Evolutionary conservation across 2,797 vertebrate genomes (phyloP), one percentile per base, ranked within the genome.

Genomic region (Poecilia gillii): DNA sequence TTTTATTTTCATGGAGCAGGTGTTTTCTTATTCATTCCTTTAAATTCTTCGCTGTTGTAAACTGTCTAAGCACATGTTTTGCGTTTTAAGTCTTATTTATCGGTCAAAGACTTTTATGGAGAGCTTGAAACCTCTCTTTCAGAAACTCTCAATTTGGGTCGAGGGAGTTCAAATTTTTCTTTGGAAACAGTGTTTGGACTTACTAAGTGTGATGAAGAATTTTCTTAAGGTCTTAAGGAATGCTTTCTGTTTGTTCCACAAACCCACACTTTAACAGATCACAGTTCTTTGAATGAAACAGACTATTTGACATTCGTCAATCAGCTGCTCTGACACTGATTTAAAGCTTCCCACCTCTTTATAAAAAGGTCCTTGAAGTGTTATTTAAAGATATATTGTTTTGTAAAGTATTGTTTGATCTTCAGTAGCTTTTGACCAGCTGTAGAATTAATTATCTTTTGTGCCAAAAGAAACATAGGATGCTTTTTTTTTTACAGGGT

Each of bases 401-500:
- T 41, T 68, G 20, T 23, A 53, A 66, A 39, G 20, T 18, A 23
- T 23, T 39, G 64, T 2, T 66, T 66, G 1, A 13, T 41, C 36
- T 41, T 68, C 33, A 66, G 33, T 39, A 23, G 8, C 7, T 3
- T 36, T 23, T 68, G 18, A 68, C 14, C 33, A 39, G 18, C 16
- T 11, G 18, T 23, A 23, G 18, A 66, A 23, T 41, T 11, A 23
- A 25, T 25, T 68, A 3, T 23, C 36, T 39, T 68, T 39, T 41
- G 36, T 12, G 3, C n/a, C 33, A 28, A 43, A 59, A 18, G 1
- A 74, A 57, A 39, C 7, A 59, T 28, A 23, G 9, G 2, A 20
- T 11, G 20, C 14, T 66, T 12, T 20, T 74, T 51, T 28, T 41
- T 82, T 70, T 72, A 33, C 81, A 95, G 93, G 80, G 75, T 31